Evolutionary conservation across 2,113 vertebrate genomes (phyloP).

Genomic region (Petroica traversi): DNA sequence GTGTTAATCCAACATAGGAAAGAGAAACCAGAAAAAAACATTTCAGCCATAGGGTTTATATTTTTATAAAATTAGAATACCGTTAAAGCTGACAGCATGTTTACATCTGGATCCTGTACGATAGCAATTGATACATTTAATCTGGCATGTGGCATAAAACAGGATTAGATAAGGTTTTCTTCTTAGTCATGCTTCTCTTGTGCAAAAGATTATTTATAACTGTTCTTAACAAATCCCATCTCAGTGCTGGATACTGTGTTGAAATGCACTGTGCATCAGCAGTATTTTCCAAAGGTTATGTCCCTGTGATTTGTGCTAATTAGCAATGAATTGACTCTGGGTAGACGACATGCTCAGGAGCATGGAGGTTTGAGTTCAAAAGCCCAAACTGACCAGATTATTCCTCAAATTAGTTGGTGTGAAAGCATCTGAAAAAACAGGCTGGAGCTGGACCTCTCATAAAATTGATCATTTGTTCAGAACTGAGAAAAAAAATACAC

Average conservation of each 20-base stretch:
- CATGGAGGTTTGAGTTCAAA: not conserved
- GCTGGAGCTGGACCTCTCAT: not conserved
- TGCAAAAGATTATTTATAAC: not conserved
- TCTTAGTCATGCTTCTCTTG: not conserved
- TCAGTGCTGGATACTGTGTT: not conserved
- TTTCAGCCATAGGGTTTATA: not conserved
- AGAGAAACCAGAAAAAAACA: not conserved
- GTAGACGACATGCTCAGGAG: not conserved
- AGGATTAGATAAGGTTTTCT: slow-evolving; percentile 40
- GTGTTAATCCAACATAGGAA: not conserved
- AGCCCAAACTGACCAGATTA: not conserved
- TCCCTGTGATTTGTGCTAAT: not conserved
- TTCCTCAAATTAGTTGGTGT: not conserved
- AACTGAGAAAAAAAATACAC: not conserved
- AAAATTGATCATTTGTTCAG: not conserved
- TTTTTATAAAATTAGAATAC: not conserved
- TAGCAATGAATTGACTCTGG: not conserved
- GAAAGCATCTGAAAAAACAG: not conserved
- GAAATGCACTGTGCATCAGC: not conserved
- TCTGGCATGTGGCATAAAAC: not conserved
- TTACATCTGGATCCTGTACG: slow-evolving; percentile 34
- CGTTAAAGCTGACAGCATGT: not conserved
- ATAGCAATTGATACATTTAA: slow-evolving; percentile 26
- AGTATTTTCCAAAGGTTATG: not conserved
- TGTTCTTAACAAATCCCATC: not conserved